A percentile compares a stretch with the other conserved stretches of the same genome.
Conservation (phyloP, 2,888 invertebrate genomes). For the Ichneumoninae sp. region DNA sequence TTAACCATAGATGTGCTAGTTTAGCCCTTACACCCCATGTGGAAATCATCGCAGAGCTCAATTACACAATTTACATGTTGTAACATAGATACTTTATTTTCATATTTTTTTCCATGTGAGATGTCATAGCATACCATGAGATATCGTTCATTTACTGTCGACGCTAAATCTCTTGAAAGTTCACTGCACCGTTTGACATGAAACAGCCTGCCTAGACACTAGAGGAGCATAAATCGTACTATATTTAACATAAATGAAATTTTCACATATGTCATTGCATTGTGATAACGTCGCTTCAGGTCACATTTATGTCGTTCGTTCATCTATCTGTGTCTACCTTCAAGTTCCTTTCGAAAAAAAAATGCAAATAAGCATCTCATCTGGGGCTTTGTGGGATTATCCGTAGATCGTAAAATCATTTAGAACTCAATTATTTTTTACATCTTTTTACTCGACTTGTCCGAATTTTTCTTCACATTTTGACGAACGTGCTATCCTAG, state of each 20-base stretch:
- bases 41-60: slow-evolving; percentile 1
- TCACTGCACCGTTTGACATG: slow-evolving; percentile 56
- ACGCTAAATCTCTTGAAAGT: slow-evolving; percentile 42
- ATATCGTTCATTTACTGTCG: slow-evolving; percentile 41
- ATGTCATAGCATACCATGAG: neutral
- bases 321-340: slow-evolving; percentile 36
- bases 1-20: slow-evolving; percentile 77
- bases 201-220: slow-evolving; percentile 76
- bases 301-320: slow-evolving; percentile 58
- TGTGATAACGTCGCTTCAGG: slow-evolving; percentile 46
- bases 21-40: slow-evolving; percentile 71
- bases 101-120: neutral
- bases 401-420: neutral
- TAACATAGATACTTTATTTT: neutral
- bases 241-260: slow-evolving; percentile 22
- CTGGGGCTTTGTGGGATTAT: slow-evolving; percentile 4
- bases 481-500: neutral
- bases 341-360: neutral
- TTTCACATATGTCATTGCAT: slow-evolving; percentile 53
- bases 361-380: slow-evolving; percentile 7
- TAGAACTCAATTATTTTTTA: neutral
- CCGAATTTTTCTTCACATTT: slow-evolving; percentile 19
- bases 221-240: slow-evolving; percentile 67
- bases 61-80: neutral
- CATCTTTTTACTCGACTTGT: slow-evolving; percentile 6